Percentiles rank a stretch among this genome's conserved stretches.
These are phyloP conservation scores for Parasteatoda tepidariorum DNA, from an alignment of 1,140 invertebrate genomes.

Conservation along the genomic window DNA sequence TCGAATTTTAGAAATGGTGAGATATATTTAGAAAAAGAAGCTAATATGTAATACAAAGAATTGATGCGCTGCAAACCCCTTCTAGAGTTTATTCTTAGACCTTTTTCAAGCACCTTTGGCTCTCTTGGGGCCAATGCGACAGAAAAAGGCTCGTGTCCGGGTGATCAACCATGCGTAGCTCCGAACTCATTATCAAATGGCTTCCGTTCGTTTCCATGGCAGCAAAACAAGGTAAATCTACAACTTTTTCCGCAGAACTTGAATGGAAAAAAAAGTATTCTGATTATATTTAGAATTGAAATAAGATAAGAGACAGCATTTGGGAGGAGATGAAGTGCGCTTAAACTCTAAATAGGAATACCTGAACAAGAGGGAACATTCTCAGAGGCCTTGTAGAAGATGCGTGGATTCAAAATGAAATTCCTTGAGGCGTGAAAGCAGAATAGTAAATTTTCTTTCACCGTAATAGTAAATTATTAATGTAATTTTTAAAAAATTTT, in stretches of 20 bases:
- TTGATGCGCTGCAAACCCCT: not conserved
- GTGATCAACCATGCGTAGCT: not conserved
- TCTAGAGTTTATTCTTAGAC: not conserved
- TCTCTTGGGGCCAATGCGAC: not conserved
- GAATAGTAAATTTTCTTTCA: too few species aligned
- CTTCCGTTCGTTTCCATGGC: constrained; percentile 10
- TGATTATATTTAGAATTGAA: not conserved
- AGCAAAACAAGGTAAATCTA: not conserved
- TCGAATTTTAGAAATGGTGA: not conserved
- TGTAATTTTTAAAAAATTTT: too few species aligned
- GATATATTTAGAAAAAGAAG: not conserved
- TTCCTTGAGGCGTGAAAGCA: too few species aligned
- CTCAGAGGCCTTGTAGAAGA: too few species aligned
- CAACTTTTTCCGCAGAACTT: not conserved
- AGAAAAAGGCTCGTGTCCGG: not conserved
- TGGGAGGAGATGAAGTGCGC: too few species aligned
- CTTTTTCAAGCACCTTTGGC: not conserved
- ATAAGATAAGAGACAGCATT: too few species aligned
- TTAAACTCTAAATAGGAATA: too few species aligned
- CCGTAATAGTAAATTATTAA: too few species aligned
- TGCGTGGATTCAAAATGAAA: too few species aligned
- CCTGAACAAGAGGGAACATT: too few species aligned
- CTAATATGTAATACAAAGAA: not conserved
- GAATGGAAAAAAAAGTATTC: not conserved
- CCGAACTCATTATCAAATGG: not conserved